phyloP scores from a whole-genome alignment of 2,113 vertebrate genomes.

The Nasalis larvatus region DNA sequence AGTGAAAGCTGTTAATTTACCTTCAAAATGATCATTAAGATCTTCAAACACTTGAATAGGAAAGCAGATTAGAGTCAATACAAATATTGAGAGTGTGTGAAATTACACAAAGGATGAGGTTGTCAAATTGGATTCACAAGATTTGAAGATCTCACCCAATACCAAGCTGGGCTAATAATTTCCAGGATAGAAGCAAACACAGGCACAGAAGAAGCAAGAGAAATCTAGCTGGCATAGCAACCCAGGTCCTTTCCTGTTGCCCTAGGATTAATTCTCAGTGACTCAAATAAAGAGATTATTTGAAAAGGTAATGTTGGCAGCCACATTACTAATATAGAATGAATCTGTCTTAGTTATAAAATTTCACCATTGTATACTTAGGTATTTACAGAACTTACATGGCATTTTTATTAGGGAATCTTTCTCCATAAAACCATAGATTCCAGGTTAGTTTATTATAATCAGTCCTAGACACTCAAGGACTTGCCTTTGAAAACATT shows the following conservation, averaged over 20 bases:
- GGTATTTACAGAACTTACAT: neutral
- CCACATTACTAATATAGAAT: neutral
- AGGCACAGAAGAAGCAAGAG: neutral
- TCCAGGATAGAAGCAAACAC: neutral
- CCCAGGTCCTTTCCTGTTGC: neutral
- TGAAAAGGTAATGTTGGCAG: neutral
- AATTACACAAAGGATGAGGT: neutral
- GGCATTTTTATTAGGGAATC: neutral
- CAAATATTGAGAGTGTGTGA: neutral
- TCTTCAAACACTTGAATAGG: neutral
- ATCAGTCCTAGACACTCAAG: neutral
- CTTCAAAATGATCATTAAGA: neutral
- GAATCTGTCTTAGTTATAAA: neutral
- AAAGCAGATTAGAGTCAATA: neutral
- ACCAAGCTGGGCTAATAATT: neutral
- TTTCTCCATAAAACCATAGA: no score
- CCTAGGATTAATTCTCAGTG: no score
- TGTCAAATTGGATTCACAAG: no score
- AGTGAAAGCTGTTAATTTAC: neutral
- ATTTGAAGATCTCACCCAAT: neutral
- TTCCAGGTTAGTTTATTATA: neutral
- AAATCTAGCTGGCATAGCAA: fast-evolving
- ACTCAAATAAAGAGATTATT: neutral
- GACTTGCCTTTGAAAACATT: neutral
- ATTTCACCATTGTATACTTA: neutral